Percentiles rank a stretch among this genome's conserved stretches.
These are phyloP conservation scores for Proteles cristata DNA, from an alignment of 2,113 vertebrate genomes.

Conservation along the genomic window DNA sequence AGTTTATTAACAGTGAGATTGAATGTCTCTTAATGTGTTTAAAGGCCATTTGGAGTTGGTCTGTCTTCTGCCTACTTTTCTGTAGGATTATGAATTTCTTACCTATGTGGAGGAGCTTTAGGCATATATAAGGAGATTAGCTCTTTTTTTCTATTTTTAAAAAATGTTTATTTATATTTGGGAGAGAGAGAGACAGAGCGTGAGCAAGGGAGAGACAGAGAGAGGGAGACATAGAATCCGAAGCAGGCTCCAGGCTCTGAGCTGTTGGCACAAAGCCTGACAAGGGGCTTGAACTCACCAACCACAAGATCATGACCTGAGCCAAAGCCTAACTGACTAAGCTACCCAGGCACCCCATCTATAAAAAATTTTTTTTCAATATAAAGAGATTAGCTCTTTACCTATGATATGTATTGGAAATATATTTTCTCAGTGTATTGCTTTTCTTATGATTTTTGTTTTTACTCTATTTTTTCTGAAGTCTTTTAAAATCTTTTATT, in stretches of 20 bases:
- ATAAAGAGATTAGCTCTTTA: conserved; percentile 49
- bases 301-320: too few species aligned
- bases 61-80: neutral
- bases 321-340: too few species aligned
- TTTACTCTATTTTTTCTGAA: conserved; percentile 23
- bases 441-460: conserved; percentile 22
- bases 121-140: conserved; percentile 27
- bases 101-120: neutral
- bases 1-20: neutral
- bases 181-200: too few species aligned
- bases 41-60: neutral
- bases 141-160: neutral
- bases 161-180: too few species aligned
- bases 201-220: too few species aligned
- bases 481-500: conserved; percentile 47
- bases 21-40: neutral
- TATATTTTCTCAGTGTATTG: conserved; percentile 4
- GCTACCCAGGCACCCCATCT: too few species aligned
- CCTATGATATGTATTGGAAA: neutral
- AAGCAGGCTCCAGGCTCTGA: too few species aligned
- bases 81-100: neutral
- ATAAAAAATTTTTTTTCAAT: neutral
- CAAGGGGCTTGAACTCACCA: too few species aligned
- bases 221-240: too few species aligned
- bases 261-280: too few species aligned